Conservation (phyloP, 2,797 vertebrate species). For the Platyrinchus mystaceus region DNA sequence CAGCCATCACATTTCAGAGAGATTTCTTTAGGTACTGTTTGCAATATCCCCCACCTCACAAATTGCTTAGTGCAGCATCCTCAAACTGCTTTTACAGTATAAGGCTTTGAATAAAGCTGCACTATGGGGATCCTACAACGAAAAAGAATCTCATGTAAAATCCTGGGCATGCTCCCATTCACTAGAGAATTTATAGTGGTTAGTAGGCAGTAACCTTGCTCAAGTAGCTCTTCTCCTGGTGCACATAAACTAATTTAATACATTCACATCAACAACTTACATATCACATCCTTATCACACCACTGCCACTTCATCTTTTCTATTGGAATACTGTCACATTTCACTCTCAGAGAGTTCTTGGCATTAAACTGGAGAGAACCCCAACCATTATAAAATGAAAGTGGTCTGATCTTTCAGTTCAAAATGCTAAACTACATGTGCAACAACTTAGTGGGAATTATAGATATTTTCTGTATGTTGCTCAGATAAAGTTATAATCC, state of each 20-base stretch:
- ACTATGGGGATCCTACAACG: neutral
- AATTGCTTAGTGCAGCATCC: neutral
- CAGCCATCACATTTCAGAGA: neutral
- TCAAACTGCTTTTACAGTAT: neutral
- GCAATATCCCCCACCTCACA: neutral
- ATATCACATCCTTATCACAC: neutral
- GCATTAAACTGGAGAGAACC: neutral
- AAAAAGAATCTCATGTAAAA: neutral
- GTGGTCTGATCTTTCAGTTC: neutral
- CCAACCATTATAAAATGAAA: neutral
- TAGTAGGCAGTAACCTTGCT: constrained; percentile 16
- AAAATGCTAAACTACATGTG: rapidly evolving
- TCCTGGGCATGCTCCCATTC: neutral
- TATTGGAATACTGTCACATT: neutral
- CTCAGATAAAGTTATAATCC: neutral
- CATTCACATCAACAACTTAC: constrained; percentile 11
- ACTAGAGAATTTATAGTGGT: constrained; percentile 14
- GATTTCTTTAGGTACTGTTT: neutral
- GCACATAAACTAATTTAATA: constrained; percentile 52
- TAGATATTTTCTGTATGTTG: neutral
- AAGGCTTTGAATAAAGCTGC: neutral
- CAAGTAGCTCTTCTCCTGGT: constrained; percentile 35
- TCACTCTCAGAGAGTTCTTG: neutral
- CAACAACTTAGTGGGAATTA: neutral
- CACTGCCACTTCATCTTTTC: constrained; percentile 5